Conservation (phyloP, 2,888 invertebrate species). For the Philonicus albiceps region DNA sequence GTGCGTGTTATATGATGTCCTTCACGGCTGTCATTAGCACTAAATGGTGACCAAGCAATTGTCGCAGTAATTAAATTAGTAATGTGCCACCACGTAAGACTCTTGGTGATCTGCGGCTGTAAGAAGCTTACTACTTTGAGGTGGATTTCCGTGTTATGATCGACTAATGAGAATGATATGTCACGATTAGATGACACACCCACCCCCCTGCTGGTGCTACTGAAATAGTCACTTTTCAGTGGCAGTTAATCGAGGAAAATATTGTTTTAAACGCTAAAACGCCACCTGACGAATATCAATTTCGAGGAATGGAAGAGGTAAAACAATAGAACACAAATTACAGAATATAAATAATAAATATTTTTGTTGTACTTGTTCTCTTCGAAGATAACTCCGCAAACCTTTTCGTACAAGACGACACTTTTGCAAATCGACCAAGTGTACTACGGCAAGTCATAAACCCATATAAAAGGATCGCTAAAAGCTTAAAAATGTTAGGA, state of each 20-base stretch:
- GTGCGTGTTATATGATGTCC: background rate
- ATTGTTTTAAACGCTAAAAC: no score
- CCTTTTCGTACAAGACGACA: background rate
- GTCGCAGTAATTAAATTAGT: background rate
- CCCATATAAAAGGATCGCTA: no score
- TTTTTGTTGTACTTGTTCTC: background rate
- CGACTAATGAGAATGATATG: constrained; percentile 9
- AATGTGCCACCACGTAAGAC: background rate
- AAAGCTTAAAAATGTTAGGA: no score
- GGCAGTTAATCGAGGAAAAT: background rate
- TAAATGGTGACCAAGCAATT: constrained; percentile 17
- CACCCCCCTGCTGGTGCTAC: background rate
- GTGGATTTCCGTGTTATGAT: constrained; percentile 1
- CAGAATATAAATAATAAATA: no score
- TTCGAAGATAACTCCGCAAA: background rate
- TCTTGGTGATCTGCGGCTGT: background rate
- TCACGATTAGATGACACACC: background rate
- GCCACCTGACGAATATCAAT: background rate
- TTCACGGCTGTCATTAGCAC: background rate
- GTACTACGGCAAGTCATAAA: no score
- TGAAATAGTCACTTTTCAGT: background rate
- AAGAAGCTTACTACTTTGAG: background rate
- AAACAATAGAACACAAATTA: no score
- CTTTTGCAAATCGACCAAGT: background rate
- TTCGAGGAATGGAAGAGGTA: background rate